phyloP scores from a whole-genome alignment of 2,888 invertebrate species.

The Fragum sueziense region DNA sequence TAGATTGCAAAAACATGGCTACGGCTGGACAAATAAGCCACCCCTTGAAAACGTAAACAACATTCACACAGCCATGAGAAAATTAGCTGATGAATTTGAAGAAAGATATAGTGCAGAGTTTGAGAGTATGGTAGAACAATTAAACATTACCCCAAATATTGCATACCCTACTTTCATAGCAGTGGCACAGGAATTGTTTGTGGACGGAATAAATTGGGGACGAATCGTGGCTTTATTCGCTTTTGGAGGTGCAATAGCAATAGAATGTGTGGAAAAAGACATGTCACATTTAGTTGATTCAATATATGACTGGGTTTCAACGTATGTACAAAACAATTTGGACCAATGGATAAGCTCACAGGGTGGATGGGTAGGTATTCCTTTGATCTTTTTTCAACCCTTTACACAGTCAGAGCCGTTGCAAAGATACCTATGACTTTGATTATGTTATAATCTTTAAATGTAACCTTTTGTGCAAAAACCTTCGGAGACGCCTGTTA shows the following conservation, averaged over 20 bases:
- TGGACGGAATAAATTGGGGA: slow-evolving; percentile 83
- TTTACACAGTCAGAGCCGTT: too few relatives aligned
- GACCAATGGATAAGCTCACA: slow-evolving; percentile 81
- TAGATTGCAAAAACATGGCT: slow-evolving; percentile 83
- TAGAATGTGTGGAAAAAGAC: slow-evolving; percentile 79
- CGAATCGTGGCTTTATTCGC: slow-evolving; percentile 82
- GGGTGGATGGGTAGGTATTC: slow-evolving; percentile 82
- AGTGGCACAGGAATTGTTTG: slow-evolving; percentile 82
- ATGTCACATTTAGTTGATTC: slow-evolving; percentile 80
- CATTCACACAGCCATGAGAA: slow-evolving; percentile 72
- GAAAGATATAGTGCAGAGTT: slow-evolving; percentile 77
- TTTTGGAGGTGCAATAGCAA: slow-evolving; percentile 81
- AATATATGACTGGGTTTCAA: slow-evolving; percentile 81
- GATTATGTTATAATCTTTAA: too few relatives aligned
- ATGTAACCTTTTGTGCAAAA: too few relatives aligned
- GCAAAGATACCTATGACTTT: too few relatives aligned
- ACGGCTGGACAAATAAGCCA: slow-evolving; percentile 84
- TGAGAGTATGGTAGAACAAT: slow-evolving; percentile 78
- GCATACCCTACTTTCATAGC: slow-evolving; percentile 81
- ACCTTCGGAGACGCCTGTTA: too few relatives aligned
- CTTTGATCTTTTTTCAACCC: too few relatives aligned
- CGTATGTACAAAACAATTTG: slow-evolving; percentile 80
- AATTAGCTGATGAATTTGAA: slow-evolving; percentile 80
- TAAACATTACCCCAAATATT: slow-evolving; percentile 78
- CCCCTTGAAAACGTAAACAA: slow-evolving; percentile 67